Conservation (phyloP, 2,113 vertebrate genomes). For the Pholis gunnellus region DNA sequence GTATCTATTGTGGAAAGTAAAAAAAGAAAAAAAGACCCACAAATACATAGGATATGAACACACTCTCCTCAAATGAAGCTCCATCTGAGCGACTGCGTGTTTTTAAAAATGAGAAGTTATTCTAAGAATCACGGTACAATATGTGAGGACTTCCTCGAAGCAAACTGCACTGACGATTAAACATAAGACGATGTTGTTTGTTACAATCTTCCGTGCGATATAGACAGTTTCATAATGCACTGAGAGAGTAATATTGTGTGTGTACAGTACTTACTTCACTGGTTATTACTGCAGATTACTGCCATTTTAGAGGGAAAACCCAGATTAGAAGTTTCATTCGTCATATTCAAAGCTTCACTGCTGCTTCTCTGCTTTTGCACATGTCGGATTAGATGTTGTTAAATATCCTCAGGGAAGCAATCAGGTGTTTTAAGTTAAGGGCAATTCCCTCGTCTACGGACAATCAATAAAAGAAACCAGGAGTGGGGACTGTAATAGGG, state of each 20-base stretch:
- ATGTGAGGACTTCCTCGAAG: neutral
- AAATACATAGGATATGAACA: neutral
- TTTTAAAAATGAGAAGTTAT: neutral
- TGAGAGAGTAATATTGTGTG: neutral
- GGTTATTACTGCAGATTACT: conserved; percentile 7
- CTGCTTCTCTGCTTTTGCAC: conserved; percentile 1
- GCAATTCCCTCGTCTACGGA: conserved; percentile 59
- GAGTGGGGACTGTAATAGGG: conserved; percentile 57
- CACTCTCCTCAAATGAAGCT: neutral
- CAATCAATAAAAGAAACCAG: conserved; percentile 71
- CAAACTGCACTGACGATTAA: neutral
- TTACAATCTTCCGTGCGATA: neutral
- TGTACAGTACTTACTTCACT: neutral
- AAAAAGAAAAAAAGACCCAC: too few relatives aligned
- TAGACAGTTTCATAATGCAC: neutral
- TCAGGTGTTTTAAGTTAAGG: conserved; percentile 77
- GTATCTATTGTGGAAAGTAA: neutral
- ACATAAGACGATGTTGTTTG: neutral
- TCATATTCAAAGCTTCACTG: conserved; percentile 47
- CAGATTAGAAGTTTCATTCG: conserved; percentile 30
- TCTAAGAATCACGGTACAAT: neutral
- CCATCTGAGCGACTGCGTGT: neutral
- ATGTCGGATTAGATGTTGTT: conserved; percentile 68
- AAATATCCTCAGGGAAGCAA: conserved; percentile 74
- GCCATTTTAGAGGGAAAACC: conserved; percentile 16